These are phyloP conservation scores for Halichondria panicea DNA, from an alignment of 37 sponge, comb jelly and placozoan genomes.

Conservation along the genomic window DNA sequence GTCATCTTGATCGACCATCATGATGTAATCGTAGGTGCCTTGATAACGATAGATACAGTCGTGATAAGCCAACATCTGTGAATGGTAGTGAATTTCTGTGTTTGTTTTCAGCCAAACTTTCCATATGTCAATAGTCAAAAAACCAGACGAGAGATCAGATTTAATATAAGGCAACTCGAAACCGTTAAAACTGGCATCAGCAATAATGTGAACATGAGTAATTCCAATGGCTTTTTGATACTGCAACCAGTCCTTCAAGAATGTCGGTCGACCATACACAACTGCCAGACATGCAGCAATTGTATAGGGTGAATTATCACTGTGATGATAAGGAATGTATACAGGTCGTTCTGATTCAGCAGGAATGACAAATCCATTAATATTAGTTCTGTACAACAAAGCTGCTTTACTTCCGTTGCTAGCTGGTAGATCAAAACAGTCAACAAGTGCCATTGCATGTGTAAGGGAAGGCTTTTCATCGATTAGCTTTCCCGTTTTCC, in stretches of 20 bases:
- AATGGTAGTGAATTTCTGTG: constrained; percentile 5
- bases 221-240: constrained; percentile 15
- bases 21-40: neutral
- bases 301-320: neutral
- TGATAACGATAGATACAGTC: constrained; percentile 14
- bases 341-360: constrained; percentile 10
- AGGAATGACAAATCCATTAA: neutral
- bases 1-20: constrained; percentile 13
- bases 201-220: constrained; percentile 8
- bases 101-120: neutral
- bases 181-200: neutral
- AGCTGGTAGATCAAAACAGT: constrained; percentile 16
- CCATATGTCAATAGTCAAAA: constrained; percentile 6
- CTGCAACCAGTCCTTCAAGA: neutral
- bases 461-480: neutral
- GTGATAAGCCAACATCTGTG: constrained; percentile 17
- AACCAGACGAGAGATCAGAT: neutral
- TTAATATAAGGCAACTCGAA: neutral
- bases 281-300: constrained; percentile 7
- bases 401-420: neutral
- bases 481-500: neutral
- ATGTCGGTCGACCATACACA: constrained; percentile 5
- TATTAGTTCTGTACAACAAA: neutral
- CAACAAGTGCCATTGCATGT: constrained; percentile 10
- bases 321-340: neutral